phyloP scores from a whole-genome alignment of 1,140 invertebrate genomes.

The Fopius arisanus region DNA sequence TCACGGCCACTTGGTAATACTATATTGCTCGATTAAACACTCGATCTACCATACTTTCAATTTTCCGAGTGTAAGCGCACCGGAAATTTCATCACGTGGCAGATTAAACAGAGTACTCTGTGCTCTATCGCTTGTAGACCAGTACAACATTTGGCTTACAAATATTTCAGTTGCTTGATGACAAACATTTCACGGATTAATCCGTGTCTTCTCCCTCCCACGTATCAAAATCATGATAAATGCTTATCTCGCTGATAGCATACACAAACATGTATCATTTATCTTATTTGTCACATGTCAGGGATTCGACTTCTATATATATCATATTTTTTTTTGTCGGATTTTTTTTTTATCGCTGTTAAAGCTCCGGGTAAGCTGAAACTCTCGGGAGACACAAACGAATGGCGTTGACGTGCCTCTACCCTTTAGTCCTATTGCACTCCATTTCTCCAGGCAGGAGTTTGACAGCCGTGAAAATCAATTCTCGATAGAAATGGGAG shows the following conservation, averaged over 20 bases:
- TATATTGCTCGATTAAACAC: slow-evolving; percentile 19
- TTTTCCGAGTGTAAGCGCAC: slow-evolving; percentile 21
- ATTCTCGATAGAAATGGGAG: slow-evolving; percentile 12
- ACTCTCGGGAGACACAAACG: slow-evolving; percentile 29
- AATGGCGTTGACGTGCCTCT: slow-evolving; percentile 32
- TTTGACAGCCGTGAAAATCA: slow-evolving; percentile 28
- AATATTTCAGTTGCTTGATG: not conserved
- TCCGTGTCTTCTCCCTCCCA: not conserved
- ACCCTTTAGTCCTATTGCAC: slow-evolving; percentile 15
- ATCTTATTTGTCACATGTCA: not conserved
- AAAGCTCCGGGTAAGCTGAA: not conserved
- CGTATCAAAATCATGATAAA: not conserved
- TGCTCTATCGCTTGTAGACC: not conserved
- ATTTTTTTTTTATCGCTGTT: not conserved
- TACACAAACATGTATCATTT: not conserved
- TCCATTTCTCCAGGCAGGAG: not conserved
- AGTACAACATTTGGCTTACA: too few species aligned
- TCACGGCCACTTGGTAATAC: not conserved
- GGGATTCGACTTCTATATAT: not conserved
- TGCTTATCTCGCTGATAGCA: not conserved
- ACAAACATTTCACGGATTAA: not conserved
- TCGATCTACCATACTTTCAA: slow-evolving; percentile 30
- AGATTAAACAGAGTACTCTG: not conserved
- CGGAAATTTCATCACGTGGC: not conserved
- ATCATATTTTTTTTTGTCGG: not conserved